Conservation (phyloP, 2,113 vertebrate species). For the Lasiurus cinereus region DNA sequence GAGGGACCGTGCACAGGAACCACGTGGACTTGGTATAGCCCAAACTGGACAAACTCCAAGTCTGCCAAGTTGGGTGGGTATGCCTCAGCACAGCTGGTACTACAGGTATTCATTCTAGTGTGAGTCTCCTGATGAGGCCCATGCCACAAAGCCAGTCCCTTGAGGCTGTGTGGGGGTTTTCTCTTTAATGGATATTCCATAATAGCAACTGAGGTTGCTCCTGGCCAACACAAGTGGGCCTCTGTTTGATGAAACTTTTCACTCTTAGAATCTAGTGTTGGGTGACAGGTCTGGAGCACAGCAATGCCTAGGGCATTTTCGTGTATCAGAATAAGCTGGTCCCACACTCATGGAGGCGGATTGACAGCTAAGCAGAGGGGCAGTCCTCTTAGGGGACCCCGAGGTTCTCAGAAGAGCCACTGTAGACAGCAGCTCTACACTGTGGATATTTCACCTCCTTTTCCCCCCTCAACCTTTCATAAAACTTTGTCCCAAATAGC, state of each 20-base stretch:
- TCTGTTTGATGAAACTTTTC: neutral
- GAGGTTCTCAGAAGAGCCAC: neutral
- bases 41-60: neutral
- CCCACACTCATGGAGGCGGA: neutral
- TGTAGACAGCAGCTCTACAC: neutral
- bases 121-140: neutral
- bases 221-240: neutral
- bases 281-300: neutral
- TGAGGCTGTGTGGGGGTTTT: neutral
- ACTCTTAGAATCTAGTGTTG: neutral
- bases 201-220: neutral
- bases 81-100: neutral
- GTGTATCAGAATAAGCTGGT: neutral
- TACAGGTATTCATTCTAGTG: neutral
- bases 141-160: neutral
- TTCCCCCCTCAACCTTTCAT: neutral
- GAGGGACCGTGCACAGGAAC: neutral
- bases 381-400: neutral
- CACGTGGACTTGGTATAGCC: neutral
- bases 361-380: neutral
- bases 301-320: neutral
- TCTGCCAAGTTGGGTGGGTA: neutral
- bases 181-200: neutral
- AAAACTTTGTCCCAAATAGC: neutral
- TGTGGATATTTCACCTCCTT: neutral